Evolutionary conservation across 1,140 invertebrate species (phyloP).

Genomic region (Brachionus asplanchnoidis): DNA sequence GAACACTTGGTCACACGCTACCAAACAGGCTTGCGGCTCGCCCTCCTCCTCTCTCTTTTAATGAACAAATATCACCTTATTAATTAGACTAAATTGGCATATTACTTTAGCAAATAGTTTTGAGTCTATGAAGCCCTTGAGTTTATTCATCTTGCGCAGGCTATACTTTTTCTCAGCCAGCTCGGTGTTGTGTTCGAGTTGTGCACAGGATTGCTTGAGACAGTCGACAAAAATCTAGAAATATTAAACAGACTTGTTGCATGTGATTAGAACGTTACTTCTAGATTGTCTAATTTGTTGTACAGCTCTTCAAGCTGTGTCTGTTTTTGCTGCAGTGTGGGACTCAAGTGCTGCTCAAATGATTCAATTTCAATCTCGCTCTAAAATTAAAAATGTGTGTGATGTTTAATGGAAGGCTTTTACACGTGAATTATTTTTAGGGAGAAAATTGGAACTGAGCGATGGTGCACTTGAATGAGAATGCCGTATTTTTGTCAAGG

Average conservation of each 20-base stretch:
- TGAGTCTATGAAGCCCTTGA: background rate
- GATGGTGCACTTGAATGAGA: background rate
- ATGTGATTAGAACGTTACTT: background rate
- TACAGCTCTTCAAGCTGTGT: background rate
- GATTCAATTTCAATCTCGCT: constrained; percentile 11
- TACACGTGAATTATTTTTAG: background rate
- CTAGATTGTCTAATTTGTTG: background rate
- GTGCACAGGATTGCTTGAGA: background rate
- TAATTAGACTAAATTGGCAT: background rate
- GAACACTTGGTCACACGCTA: background rate
- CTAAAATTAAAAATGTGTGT: background rate
- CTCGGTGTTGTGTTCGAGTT: background rate
- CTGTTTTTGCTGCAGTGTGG: background rate
- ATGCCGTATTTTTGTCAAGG: background rate
- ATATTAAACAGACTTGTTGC: background rate
- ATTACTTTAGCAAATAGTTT: background rate
- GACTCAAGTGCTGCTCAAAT: background rate
- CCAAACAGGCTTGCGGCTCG: background rate
- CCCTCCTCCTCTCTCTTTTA: background rate
- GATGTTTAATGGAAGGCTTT: background rate
- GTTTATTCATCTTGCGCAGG: background rate
- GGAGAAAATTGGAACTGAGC: background rate
- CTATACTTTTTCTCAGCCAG: constrained; percentile 16
- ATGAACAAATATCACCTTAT: background rate
- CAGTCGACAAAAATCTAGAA: constrained; percentile 8